These are phyloP conservation scores for Urocitellus parryii DNA, from an alignment of 2,113 vertebrate species.

Conservation along the genomic window DNA sequence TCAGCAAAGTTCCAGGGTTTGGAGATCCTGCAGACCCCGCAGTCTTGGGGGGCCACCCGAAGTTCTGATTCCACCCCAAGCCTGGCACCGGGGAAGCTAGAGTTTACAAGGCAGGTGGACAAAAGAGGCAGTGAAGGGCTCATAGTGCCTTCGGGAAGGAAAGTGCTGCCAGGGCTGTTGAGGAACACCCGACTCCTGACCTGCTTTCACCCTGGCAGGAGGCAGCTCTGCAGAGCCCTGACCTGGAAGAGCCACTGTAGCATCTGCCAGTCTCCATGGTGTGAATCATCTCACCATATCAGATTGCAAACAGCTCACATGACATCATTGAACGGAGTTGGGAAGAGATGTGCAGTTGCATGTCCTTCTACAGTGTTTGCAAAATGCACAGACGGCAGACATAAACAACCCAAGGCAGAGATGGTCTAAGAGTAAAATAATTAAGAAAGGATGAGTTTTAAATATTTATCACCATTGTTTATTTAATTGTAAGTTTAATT, in stretches of 20 bases:
- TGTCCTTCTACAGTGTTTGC: neutral
- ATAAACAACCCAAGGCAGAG: neutral
- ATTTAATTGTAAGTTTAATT: conserved; percentile 19
- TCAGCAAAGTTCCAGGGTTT: neutral
- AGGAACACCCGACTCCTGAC: neutral
- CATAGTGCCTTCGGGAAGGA: neutral
- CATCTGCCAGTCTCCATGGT: neutral
- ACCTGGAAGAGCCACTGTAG: neutral
- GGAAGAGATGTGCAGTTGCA: neutral
- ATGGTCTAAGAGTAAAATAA: neutral
- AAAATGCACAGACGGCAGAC: neutral
- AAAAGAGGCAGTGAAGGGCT: neutral
- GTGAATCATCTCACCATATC: neutral
- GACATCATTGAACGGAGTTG: neutral
- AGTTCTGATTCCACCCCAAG: neutral
- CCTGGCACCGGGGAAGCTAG: neutral
- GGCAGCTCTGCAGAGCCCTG: neutral
- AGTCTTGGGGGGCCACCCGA: neutral
- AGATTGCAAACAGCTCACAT: neutral
- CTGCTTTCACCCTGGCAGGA: neutral
- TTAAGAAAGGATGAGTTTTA: neutral
- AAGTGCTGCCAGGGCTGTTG: neutral
- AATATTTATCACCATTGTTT: neutral
- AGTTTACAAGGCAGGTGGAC: neutral
- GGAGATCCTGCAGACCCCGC: neutral